These are phyloP conservation scores for Semotilus atromaculatus DNA, from an alignment of 2,797 vertebrate species.

Conservation along the genomic window DNA sequence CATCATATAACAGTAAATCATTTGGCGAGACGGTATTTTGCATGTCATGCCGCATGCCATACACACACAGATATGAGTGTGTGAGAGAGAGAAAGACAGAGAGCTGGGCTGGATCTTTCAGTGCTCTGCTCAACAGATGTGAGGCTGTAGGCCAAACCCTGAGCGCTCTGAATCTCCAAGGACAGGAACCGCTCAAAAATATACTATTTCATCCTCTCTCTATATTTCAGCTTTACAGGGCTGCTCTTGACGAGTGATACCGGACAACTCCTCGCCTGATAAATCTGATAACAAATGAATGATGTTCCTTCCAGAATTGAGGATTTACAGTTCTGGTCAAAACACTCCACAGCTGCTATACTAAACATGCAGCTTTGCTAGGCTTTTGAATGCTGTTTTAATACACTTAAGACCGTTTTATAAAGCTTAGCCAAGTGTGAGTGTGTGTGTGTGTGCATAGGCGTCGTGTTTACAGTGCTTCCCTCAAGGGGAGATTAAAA, in stretches of 20 bases:
- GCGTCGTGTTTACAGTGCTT: constrained; percentile 20
- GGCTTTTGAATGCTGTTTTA: constrained; percentile 26
- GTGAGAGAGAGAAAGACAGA: neutral
- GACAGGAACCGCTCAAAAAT: neutral
- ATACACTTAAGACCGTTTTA: constrained; percentile 36
- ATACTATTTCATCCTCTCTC: constrained; percentile 13
- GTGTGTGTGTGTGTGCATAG: neutral
- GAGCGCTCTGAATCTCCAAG: constrained; percentile 1
- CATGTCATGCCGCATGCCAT: neutral
- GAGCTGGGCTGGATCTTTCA: neutral
- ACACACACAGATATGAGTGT: constrained; percentile 6
- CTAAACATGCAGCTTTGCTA: constrained; percentile 1
- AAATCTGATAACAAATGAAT: constrained; percentile 37
- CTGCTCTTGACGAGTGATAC: constrained; percentile 7
- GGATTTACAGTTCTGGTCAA: constrained; percentile 18
- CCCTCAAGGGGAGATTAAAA: constrained; percentile 41
- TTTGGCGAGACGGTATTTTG: constrained; percentile 11
- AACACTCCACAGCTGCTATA: constrained; percentile 18
- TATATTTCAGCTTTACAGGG: constrained; percentile 22
- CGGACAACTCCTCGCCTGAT: neutral
- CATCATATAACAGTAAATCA: neutral
- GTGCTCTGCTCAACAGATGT: constrained; percentile 28
- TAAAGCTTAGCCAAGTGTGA: constrained; percentile 24
- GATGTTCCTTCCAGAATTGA: constrained; percentile 6
- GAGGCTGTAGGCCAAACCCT: constrained; percentile 22